These are phyloP conservation scores for Heliconius hortense DNA, from an alignment of 2,888 invertebrate genomes.

Conservation along the genomic window DNA sequence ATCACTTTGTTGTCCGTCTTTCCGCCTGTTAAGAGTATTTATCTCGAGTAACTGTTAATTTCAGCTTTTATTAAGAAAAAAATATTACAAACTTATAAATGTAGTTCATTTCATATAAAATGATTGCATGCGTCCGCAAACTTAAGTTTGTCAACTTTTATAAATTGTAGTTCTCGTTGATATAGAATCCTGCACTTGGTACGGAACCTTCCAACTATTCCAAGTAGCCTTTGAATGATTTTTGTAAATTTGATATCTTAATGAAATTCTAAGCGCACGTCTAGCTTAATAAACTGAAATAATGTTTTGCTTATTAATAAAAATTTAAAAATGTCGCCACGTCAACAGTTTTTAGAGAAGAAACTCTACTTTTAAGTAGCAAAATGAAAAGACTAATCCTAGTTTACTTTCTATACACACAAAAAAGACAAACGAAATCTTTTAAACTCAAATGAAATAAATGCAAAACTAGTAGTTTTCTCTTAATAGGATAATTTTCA, in stretches of 20 bases:
- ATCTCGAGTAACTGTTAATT: no score
- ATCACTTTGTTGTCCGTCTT: no score
- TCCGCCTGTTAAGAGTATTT: no score
- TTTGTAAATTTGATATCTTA: not conserved
- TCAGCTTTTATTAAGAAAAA: no score
- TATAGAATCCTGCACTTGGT: no score
- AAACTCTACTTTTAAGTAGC: not conserved
- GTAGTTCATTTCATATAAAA: no score
- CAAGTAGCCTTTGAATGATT: not conserved
- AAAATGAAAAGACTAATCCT: conserved; percentile 1
- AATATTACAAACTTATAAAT: no score
- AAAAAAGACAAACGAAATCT: conserved; percentile 3
- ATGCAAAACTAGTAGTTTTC: conserved; percentile 11
- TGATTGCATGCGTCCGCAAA: no score
- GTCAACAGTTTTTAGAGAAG: not conserved
- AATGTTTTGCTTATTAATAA: not conserved
- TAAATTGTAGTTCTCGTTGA: no score
- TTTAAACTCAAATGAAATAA: conserved; percentile 12
- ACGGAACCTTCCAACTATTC: no score
- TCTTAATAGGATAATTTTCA: conserved; percentile 23
- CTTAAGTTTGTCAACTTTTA: no score
- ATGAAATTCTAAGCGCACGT: not conserved
- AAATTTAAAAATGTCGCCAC: not conserved
- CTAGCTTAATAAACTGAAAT: not conserved
- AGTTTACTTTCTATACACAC: not conserved